Evolutionary conservation across 2,797 vertebrate species (phyloP).

Genomic region (Platalea minor): DNA sequence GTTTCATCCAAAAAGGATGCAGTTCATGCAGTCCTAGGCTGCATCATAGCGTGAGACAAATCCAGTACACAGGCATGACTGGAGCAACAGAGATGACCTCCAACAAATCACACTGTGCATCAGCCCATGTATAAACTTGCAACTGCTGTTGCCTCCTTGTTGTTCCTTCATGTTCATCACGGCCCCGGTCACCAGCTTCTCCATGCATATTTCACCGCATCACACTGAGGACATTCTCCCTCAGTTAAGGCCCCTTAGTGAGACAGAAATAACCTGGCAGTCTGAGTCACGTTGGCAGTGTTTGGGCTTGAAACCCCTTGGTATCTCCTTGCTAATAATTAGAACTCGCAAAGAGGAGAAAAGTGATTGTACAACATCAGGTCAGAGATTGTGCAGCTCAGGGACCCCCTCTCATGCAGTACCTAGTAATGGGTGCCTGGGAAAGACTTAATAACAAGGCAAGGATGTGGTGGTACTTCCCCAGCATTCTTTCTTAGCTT

Average conservation of each 20-base stretch:
- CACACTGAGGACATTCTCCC: not conserved
- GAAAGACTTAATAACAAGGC: not conserved
- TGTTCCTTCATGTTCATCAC: not conserved
- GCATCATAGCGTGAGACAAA: accelerated
- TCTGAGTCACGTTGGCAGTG: not conserved
- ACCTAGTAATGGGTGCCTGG: not conserved
- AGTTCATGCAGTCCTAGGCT: not conserved
- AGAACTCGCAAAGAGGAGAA: not conserved
- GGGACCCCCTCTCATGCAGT: not conserved
- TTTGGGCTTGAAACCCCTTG: not conserved
- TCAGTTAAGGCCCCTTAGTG: not conserved
- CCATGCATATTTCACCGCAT: not conserved
- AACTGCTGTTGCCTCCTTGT: not conserved
- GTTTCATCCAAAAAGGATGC: not conserved
- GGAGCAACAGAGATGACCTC: not conserved
- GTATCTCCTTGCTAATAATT: not conserved
- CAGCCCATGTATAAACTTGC: not conserved
- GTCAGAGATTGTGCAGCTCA: not conserved
- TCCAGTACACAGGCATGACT: not conserved
- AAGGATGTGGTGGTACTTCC: not conserved
- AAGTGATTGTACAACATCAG: not conserved
- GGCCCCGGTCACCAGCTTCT: not conserved
- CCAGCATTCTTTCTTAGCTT: not conserved
- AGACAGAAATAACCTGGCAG: not conserved
- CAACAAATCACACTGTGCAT: not conserved